Percentiles rank a stretch among this genome's conserved stretches.
phyloP scores from a whole-genome alignment of 2,113 vertebrate genomes.

The Carassius auratus region DNA sequence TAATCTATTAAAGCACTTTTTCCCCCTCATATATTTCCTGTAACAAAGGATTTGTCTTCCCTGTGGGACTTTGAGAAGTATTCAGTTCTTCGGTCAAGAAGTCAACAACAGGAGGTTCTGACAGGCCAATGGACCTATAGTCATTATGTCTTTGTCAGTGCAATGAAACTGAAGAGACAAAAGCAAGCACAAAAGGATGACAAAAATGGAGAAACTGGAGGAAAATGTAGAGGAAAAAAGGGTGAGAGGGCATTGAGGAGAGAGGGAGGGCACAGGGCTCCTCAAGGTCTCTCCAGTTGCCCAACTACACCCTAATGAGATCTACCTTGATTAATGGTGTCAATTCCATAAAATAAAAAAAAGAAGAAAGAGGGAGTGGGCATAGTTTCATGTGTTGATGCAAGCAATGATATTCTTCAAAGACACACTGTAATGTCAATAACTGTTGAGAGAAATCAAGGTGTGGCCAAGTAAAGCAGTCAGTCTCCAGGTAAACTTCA shows the following conservation, averaged over 20 bases:
- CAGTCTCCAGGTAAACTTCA: background rate
- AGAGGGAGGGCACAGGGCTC: conserved; percentile 36
- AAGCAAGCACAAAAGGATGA: conserved; percentile 49
- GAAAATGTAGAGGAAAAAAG: conserved; percentile 19
- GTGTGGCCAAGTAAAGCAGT: background rate
- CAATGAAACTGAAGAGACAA: conserved; percentile 3
- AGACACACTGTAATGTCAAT: background rate
- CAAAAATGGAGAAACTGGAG: conserved; percentile 50
- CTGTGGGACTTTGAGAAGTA: conserved; percentile 13
- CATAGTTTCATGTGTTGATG: conserved; percentile 49
- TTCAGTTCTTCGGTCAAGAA: background rate
- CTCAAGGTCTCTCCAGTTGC: conserved; percentile 52
- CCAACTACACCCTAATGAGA: conserved; percentile 61
- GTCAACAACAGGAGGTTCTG: background rate
- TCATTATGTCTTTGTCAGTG: conserved; percentile 23
- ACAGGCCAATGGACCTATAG: conserved; percentile 2
- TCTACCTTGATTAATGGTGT: conserved; percentile 65
- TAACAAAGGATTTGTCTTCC: conserved; percentile 33
- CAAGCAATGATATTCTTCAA: conserved; percentile 42
- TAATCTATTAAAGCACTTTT: conserved; percentile 26
- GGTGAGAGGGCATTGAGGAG: conserved; percentile 30
- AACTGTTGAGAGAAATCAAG: background rate
- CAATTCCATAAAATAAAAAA: conserved; percentile 46
- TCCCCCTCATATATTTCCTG: conserved; percentile 3
- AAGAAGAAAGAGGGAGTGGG: conserved; percentile 50